Percentiles rank a stretch among this genome's conserved stretches.
These are phyloP conservation scores for Rhinopomastus cyanomelas DNA, from an alignment of 2,113 vertebrate species.

Conservation along the genomic window DNA sequence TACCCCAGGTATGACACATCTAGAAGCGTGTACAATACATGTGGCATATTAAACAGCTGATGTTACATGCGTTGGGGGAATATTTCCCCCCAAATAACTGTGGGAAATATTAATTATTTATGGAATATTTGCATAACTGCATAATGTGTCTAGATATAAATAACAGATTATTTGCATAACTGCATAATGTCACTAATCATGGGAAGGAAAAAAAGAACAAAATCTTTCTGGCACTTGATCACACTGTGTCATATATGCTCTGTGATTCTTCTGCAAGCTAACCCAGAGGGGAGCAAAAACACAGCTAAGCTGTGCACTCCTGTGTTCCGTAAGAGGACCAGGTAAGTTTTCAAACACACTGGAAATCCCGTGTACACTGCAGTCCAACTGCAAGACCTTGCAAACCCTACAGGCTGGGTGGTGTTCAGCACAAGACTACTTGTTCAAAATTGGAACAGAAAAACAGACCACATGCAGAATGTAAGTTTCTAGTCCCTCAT, in stretches of 20 bases:
- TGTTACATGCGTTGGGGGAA: conserved; percentile 60
- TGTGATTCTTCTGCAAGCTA: conserved; percentile 53
- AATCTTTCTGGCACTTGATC: conserved; percentile 79
- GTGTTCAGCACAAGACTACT: neutral
- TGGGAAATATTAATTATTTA: conserved; percentile 82
- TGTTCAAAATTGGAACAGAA: neutral
- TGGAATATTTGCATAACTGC: conserved; percentile 82
- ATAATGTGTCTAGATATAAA: conserved; percentile 83
- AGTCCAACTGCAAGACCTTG: neutral
- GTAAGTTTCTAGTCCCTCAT: neutral
- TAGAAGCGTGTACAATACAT: neutral
- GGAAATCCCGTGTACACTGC: neutral
- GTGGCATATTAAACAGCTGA: conserved; percentile 36
- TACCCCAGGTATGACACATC: conserved; percentile 9
- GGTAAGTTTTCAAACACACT: neutral
- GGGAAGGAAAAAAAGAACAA: conserved; percentile 72
- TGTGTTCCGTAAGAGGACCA: neutral
- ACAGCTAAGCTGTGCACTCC: neutral
- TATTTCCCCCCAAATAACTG: conserved; percentile 71
- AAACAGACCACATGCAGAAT: neutral
- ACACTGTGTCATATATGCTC: conserved; percentile 72
- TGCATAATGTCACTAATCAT: conserved; percentile 82
- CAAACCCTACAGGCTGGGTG: neutral
- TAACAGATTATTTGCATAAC: conserved; percentile 85
- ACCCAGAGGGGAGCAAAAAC: conserved; percentile 53